Evolutionary conservation across 2,113 vertebrate genomes (phyloP), one percentile per base, ranked within the genome.

Genomic region (Brachyhypopomus occidentalis): DNA sequence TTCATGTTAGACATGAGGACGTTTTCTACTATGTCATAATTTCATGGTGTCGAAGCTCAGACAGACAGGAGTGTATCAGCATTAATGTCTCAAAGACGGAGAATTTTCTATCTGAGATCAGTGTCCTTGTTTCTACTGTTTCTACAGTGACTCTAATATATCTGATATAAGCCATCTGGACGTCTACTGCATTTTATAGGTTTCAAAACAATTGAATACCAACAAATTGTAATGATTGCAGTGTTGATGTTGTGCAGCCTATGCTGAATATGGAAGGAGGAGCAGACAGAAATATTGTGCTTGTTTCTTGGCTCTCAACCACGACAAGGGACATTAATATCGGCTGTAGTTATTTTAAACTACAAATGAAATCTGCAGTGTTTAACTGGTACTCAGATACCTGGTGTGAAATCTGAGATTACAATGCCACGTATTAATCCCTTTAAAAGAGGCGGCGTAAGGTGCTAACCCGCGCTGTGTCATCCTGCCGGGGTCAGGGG

Each of bases 1-100:
- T 60, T 80, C 17, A 36, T 25, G 64, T 66, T 30, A 71, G 11
- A 80, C 41, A 56, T 67, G 48, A 80, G 16, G 67, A 78, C 7
- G 25, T 82, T 81, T 81, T 78, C 60, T 77, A 77, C 52, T 73
- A 74, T 72, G 63, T 25, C 30, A 27, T 16, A 20, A 78, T 72
- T 70, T 81, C 62, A 14, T 69, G 74, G 78, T 75, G 83, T 25
- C 55, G 22, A 58, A 82, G 72, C n/a, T 34, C 23, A 8, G 5
- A 62, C 38, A 60, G 23, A 71, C 41, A 25, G 19, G 1, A 67
- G 30, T 60, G 79, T 62, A 62, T 70, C 75, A 72, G 55, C 62
- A 23, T 75, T 56, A 70, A 58, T 56, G 72, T 85, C 79, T 85
- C 79, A 70, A 79, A 75, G 71, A 38, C 58, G 70, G 60, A 3